phyloP scores from a whole-genome alignment of 2,888 invertebrate genomes.

The Noctua janthina region DNA sequence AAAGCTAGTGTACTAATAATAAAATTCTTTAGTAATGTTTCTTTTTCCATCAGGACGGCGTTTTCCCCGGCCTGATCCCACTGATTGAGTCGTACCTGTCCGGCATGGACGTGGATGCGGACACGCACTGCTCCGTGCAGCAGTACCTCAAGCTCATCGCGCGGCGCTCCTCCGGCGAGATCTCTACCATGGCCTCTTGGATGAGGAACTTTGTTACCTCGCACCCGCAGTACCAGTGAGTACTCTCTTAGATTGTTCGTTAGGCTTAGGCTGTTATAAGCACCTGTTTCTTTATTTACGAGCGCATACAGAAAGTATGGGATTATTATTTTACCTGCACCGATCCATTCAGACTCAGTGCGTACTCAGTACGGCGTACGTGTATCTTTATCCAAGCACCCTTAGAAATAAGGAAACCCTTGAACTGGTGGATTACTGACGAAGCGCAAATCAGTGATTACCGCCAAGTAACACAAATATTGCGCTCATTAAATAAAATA shows the following conservation, averaged over 20 bases:
- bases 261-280: neutral
- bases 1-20: neutral
- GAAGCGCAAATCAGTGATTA: neutral
- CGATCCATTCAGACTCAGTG: neutral
- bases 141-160: constrained; percentile 98
- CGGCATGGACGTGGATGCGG: constrained; percentile 99
- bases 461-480: neutral
- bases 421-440: neutral
- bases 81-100: constrained; percentile 98
- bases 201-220: constrained; percentile 96
- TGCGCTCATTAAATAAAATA: neutral
- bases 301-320: neutral
- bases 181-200: constrained; percentile 98
- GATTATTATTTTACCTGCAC: neutral
- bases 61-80: constrained; percentile 98
- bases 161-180: constrained; percentile 96
- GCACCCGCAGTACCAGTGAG: constrained; percentile 97
- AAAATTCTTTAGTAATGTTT: neutral
- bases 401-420: neutral
- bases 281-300: neutral
- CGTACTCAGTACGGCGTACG: neutral
- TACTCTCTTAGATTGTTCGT: neutral
- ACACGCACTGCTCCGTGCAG: constrained; percentile 99
- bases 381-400: neutral
- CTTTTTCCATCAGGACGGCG: constrained; percentile 91